These are phyloP conservation scores for Oenanthe oenanthe DNA, from an alignment of 2,113 vertebrate species.

Conservation along the genomic window DNA sequence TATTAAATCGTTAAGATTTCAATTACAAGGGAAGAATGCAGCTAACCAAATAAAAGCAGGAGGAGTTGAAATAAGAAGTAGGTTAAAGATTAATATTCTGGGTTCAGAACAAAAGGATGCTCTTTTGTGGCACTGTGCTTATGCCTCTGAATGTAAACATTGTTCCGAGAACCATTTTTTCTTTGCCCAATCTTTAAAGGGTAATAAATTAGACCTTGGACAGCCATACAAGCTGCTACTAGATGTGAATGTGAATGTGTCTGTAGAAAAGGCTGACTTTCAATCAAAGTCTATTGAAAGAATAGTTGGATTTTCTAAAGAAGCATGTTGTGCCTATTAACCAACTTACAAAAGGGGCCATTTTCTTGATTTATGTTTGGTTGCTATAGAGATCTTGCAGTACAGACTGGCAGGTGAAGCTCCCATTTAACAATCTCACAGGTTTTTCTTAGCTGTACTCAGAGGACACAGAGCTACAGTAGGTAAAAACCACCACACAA, in stretches of 20 bases:
- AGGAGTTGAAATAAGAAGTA: slow-evolving; percentile 71
- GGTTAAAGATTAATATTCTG: slow-evolving; percentile 85
- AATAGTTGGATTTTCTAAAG: slow-evolving; percentile 92
- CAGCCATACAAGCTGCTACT: slow-evolving; percentile 93
- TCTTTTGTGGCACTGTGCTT: slow-evolving; percentile 82
- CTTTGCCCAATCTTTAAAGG: slow-evolving; percentile 88
- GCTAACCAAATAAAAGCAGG: slow-evolving; percentile 54
- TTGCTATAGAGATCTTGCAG: slow-evolving; percentile 85
- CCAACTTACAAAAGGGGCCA: slow-evolving; percentile 91
- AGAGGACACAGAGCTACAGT: slow-evolving; percentile 38
- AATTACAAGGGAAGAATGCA: slow-evolving; percentile 69
- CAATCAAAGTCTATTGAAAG: slow-evolving; percentile 96
- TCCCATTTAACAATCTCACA: slow-evolving; percentile 77
- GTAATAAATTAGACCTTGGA: slow-evolving; percentile 90
- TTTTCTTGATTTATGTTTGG: slow-evolving; percentile 92
- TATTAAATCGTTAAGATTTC: slow-evolving; percentile 75
- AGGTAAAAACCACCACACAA: slow-evolving; percentile 62
- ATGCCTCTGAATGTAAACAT: slow-evolving; percentile 87
- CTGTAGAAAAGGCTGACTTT: slow-evolving; percentile 90
- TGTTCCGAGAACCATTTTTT: slow-evolving; percentile 85
- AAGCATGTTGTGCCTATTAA: slow-evolving; percentile 97
- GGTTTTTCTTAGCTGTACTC: slow-evolving; percentile 75
- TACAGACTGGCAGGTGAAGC: slow-evolving; percentile 81
- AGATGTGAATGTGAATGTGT: slow-evolving; percentile 89
- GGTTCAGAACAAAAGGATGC: slow-evolving; percentile 81